A percentile compares a stretch with the other conserved stretches of the same genome.
These are phyloP conservation scores for Chromis chromis DNA, from an alignment of 2,797 vertebrate species.

Conservation along the genomic window DNA sequence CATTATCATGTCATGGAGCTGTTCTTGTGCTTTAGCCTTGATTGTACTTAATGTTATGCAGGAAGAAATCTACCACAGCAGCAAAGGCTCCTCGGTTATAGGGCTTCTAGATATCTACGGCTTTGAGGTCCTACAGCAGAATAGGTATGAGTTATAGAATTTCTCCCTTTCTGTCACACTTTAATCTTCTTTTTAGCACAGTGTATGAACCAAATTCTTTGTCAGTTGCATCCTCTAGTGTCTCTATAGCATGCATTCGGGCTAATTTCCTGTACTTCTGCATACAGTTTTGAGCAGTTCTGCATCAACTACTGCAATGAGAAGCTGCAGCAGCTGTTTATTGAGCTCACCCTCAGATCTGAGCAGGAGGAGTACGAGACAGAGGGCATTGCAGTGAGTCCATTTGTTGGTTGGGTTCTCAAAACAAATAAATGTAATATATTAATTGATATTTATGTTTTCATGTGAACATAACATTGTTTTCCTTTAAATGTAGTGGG, in stretches of 20 bases:
- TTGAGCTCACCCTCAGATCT: constrained; percentile 93
- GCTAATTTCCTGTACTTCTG: neutral
- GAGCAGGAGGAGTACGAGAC: constrained; percentile 95
- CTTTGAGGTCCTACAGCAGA: constrained; percentile 96
- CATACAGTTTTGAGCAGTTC: constrained; percentile 95
- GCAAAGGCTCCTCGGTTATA: constrained; percentile 90
- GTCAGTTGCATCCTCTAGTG: neutral
- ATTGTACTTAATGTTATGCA: constrained; percentile 59
- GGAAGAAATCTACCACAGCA: constrained; percentile 89
- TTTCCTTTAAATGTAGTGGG: constrained; percentile 87
- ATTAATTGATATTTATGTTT: constrained; percentile 5
- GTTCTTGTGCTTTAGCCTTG: constrained; percentile 14
- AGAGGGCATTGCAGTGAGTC: constrained; percentile 93
- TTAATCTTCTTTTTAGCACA: neutral
- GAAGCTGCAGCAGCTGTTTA: constrained; percentile 97
- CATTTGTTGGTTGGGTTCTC: neutral
- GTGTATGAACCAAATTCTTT: neutral
- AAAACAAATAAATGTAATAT: constrained; percentile 9
- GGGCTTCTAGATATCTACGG: constrained; percentile 98
- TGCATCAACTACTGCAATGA: constrained; percentile 99
- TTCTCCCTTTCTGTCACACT: neutral
- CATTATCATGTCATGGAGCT: neutral
- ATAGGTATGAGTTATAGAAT: constrained; percentile 85
- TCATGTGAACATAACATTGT: neutral
- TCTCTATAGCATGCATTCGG: neutral